A percentile compares a stretch with the other conserved stretches of the same genome.
These are phyloP conservation scores for Atta texana DNA, from an alignment of 1,140 invertebrate species.

Conservation along the genomic window DNA sequence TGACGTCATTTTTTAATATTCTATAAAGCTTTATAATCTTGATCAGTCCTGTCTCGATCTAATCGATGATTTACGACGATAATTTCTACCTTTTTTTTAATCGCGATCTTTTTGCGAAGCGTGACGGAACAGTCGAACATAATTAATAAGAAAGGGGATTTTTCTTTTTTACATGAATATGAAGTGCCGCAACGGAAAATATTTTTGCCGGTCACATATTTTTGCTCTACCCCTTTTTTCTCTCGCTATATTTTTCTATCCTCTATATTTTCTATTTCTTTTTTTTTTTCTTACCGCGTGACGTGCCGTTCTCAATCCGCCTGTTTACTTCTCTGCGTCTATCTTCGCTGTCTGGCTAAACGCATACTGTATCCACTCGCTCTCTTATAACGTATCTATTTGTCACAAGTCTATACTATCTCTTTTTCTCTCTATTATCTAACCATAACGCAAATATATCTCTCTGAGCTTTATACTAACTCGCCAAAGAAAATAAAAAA, in stretches of 20 bases:
- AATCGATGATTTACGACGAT: neutral
- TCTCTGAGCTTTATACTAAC: constrained; percentile 80
- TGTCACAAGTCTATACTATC: constrained; percentile 50
- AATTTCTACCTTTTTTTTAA: constrained; percentile 56
- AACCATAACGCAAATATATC: constrained; percentile 65
- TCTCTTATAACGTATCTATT: constrained; percentile 42
- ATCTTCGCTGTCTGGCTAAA: constrained; percentile 42
- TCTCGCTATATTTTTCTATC: constrained; percentile 27
- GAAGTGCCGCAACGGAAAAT: constrained; percentile 80
- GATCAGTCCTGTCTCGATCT: constrained; percentile 80
- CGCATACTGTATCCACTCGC: constrained; percentile 30
- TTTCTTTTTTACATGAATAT: constrained; percentile 79
- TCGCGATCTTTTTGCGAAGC: constrained; percentile 2
- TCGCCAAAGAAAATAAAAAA: constrained; percentile 64
- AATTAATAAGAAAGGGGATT: constrained; percentile 33
- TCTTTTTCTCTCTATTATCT: constrained; percentile 51
- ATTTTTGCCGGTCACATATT: constrained; percentile 50
- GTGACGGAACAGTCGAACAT: neutral
- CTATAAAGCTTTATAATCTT: constrained; percentile 77
- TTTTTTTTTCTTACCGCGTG: constrained; percentile 41
- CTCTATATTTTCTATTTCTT: neutral
- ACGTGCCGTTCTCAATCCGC: constrained; percentile 38
- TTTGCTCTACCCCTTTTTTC: constrained; percentile 36
- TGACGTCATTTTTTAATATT: constrained; percentile 18
- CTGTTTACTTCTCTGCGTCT: constrained; percentile 46